phyloP scores from a whole-genome alignment of 1,140 invertebrate genomes.

The Bacillus rossius region DNA sequence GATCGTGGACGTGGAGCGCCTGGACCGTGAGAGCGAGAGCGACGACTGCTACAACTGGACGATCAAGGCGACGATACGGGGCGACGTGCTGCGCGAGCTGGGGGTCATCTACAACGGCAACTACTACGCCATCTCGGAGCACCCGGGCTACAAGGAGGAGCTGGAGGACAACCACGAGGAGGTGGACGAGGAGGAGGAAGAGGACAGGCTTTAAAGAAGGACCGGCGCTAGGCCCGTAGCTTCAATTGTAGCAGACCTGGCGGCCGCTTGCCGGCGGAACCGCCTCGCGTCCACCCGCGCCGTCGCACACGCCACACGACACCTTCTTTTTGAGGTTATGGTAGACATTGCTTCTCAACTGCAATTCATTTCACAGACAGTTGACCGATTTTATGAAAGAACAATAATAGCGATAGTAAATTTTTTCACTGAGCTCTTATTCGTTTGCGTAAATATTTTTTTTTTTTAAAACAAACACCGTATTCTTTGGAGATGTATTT shows the following conservation, averaged over 20 bases:
- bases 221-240: neutral
- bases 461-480: too few relatives aligned
- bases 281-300: neutral
- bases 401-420: neutral
- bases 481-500: too few relatives aligned
- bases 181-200: slow-evolving; percentile 69
- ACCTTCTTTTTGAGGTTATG: neutral
- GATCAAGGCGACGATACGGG: slow-evolving; percentile 86
- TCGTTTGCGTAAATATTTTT: too few relatives aligned
- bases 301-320: neutral
- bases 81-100: slow-evolving; percentile 80
- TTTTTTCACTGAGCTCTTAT: neutral
- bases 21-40: slow-evolving; percentile 85
- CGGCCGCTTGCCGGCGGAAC: neutral
- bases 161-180: slow-evolving; percentile 75
- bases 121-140: slow-evolving; percentile 91
- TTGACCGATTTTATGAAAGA: neutral
- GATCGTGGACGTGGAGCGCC: slow-evolving; percentile 86
- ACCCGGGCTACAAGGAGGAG: slow-evolving; percentile 85
- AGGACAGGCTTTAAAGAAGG: slow-evolving; percentile 64
- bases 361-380: neutral
- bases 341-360: neutral
- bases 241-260: too few relatives aligned
- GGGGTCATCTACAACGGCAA: slow-evolving; percentile 94
- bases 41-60: slow-evolving; percentile 93